Base-by-base conservation (phyloP, 2,888 invertebrate genomes). In the Parnassius orleans region DNA sequence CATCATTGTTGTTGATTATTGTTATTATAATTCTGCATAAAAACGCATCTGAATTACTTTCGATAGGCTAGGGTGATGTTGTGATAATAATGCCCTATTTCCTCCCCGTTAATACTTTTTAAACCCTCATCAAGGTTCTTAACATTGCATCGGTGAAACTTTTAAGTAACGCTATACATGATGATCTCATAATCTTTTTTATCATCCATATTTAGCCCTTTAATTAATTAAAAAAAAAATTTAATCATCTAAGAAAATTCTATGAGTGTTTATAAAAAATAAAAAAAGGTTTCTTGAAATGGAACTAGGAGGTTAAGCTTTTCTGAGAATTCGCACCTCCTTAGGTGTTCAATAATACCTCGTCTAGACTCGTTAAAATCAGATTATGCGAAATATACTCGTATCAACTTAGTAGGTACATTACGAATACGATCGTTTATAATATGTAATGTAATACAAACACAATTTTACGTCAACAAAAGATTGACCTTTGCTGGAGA, bases 1-100 rank as follows among this genome's bases (percentile, higher is more conserved):
- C 33, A 10, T 47, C 24, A 58, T 51, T 53, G 53, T 57, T 57
- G 55, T 51, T 53, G 53, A 53, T 57, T 51, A 44, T 61, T 54
- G 51, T 57, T 54, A 51, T 47, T 47, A 43, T 52, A 47, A 10
- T 10, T 43, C 43, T 43, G 24, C 14, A 61, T 44, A 14, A 56
- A 60, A 55, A 55, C n/a, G 51, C 19, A 55, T 24, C 24, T 43
- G 42, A 11, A n/a, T 47, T 7, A 41, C 33, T 47, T 44, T 7
- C 15, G 14, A 41, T 53, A 19, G 19, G 19, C 19, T 19, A 19
- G 2, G 19, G 2, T 19, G 2, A 19, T 19, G 19, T 2, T 19
- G 19, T 19, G 19, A 19, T 19, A 19, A 19, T 19, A 2, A 19
- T 19, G 19, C 19, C 2, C 19, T 19, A 19, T 33, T 33, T 33